Base-by-base conservation (phyloP, 2,113 vertebrate genomes). In the Capra hircus region DNA sequence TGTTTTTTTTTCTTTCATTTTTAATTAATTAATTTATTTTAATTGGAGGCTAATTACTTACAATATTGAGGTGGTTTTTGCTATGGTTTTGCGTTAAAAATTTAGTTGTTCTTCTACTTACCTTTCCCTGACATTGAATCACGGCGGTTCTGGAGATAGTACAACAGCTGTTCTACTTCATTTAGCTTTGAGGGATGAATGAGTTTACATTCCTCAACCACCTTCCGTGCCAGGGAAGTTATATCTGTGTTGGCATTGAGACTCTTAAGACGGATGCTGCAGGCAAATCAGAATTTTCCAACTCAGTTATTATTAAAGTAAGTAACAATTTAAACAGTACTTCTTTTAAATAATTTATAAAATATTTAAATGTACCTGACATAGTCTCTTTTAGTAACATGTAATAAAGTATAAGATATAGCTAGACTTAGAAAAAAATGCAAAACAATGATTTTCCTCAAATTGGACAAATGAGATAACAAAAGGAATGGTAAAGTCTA, bases 141-240 rank as follows among this genome's bases (percentile, higher is more conserved):
- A 52, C 99, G 99, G 97, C 99, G 99, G 96, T 99, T 99, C 98
- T 99, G 99, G 15, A 99, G 98, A 57, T 99, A 99, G 96, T 99
- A 99, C 25, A 99, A 99, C 27, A 99, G 99, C 97, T 99, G 99
- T 94, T 99, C 99, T 86, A 99, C 99, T 77, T 99, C 99, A 1
- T 98, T 99, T 60, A 99, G 98, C 96, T 99, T 99, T 64, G 99
- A 99, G 3, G 99, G 98, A 86, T 99, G 99, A 97, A 99, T 99
- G 85, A 99, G 99, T 82, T 99, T 99, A 98, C 99, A 99, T 97
- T 99, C 99, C 91, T 99, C 99, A 95, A 99, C 99, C 92, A 99
- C 99, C 95, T 99, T 99, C 67, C 99, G 99, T 80, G 99, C 99
- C 99, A 99, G 98, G n/a, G 99, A 99, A 52, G 98, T 98, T 82